Evolutionary conservation across 1,140 invertebrate genomes (phyloP), one percentile per base, ranked within the genome.

Genomic region (Drosophila grimshawi): DNA sequence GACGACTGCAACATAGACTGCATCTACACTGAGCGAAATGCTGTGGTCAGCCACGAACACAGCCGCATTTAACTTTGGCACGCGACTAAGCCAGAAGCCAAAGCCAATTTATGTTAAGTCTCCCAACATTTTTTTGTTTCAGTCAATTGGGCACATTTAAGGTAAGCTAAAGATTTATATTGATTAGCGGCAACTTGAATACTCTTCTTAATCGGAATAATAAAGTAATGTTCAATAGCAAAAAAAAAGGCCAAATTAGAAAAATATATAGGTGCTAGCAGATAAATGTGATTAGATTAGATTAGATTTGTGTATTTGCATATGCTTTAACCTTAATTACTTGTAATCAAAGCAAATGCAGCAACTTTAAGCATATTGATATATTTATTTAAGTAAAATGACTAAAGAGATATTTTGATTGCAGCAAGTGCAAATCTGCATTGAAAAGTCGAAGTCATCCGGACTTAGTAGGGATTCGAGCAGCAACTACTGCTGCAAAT

Each of bases 101-200:
- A 64, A 74, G 53, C 43, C 61, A 78, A 78, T 78, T 78, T 61
- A 65, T 64, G 60, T 73, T 68, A 33, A 59, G 48, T 41, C 33
- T 4, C 33, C 33, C 41, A 51, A 73, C 32, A 46, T 53, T 52
- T 66, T 41, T 43, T 8, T 43, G 2, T 66, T 10, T 32, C n/a
- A 39, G 32, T 8, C 29, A 48, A 56, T 63, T 41, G 48, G 41
- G 29, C 37, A 57, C 55, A 43, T 57, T 2, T 43, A 57, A 43
- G 6, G 27, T 43, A 0, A 30, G 11, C 35, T 11, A 29, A 33
- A 59, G 19, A n/a, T 45, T 35, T 55, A 2, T 1, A 5, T 35
- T n/a, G 32, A 35, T 10, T 10, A 27, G n/a, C 11, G 6, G 11
- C 19, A 19, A 3, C 5, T 35, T 11, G 51, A 5, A 52, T 52